phyloP scores from a whole-genome alignment of 2,888 invertebrate species.

The Pteria penguin region DNA sequence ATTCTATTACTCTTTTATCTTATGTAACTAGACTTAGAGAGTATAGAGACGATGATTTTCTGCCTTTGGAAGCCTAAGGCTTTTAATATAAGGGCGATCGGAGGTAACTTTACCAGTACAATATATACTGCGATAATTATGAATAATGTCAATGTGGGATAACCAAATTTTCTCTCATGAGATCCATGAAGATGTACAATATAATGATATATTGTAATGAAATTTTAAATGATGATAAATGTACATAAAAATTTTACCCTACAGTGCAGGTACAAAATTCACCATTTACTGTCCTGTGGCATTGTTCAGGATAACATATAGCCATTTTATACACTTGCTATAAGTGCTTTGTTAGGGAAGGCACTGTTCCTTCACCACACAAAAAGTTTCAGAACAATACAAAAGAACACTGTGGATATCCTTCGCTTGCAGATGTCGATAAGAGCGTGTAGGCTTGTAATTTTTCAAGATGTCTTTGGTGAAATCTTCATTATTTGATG shows the following conservation, averaged over 20 bases:
- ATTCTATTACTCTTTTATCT: too few species aligned
- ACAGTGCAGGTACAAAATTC: constrained; percentile 37
- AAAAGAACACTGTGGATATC: constrained; percentile 9
- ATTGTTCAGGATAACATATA: constrained; percentile 23
- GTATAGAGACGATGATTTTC: too few species aligned
- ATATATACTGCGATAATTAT: too few species aligned
- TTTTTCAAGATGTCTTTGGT: neutral
- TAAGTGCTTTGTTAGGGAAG: constrained; percentile 28
- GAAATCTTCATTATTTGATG: neutral
- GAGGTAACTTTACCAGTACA: too few species aligned
- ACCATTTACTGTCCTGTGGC: constrained; percentile 30
- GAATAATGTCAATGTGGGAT: too few species aligned
- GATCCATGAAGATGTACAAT: too few species aligned
- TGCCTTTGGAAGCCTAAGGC: too few species aligned
- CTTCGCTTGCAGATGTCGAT: constrained; percentile 26
- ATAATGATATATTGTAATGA: neutral
- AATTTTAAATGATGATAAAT: neutral
- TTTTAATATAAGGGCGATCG: too few species aligned
- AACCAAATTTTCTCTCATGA: too few species aligned
- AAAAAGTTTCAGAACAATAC: constrained; percentile 6
- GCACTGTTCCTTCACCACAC: constrained; percentile 20
- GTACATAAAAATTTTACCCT: constrained; percentile 21
- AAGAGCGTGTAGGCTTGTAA: constrained; percentile 26
- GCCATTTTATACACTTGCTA: constrained; percentile 7
- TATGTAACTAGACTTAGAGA: too few species aligned